Percentiles rank a stretch among this genome's conserved stretches.
phyloP scores from a whole-genome alignment of 2,113 vertebrate genomes.

The Cyanoramphus novaezelandiae region DNA sequence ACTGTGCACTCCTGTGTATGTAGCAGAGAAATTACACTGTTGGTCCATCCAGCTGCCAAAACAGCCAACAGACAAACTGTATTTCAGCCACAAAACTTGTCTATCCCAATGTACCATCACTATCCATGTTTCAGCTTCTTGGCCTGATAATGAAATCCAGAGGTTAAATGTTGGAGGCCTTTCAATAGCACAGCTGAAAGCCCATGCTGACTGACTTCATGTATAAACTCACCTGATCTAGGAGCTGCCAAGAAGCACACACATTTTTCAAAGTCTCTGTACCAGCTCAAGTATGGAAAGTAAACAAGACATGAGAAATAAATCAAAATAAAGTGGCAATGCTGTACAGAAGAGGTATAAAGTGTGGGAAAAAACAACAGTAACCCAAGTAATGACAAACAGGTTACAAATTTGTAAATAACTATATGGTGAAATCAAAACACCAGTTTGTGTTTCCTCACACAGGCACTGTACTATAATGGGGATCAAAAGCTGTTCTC shows the following conservation, averaged over 20 bases:
- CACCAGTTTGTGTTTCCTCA: background rate
- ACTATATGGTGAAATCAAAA: background rate
- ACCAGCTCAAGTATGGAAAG: background rate
- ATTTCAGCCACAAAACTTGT: background rate
- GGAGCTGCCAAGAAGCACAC: background rate
- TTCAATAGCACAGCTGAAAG: background rate
- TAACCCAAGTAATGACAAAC: background rate
- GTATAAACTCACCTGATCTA: background rate
- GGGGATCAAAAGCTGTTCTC: background rate
- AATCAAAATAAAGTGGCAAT: background rate
- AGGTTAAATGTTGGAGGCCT: background rate
- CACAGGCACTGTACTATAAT: background rate
- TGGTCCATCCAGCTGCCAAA: background rate
- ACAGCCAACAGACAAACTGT: background rate
- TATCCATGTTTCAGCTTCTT: background rate
- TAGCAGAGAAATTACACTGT: background rate
- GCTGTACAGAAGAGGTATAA: background rate
- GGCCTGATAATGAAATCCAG: background rate
- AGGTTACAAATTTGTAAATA: background rate
- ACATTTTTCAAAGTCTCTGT: background rate
- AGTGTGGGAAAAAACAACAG: background rate
- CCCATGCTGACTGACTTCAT: background rate
- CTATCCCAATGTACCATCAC: background rate
- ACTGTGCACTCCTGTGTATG: accelerated
- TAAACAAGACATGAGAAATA: background rate